phyloP scores from a whole-genome alignment of 2,888 invertebrate genomes.

The Volucella bombylans region DNA sequence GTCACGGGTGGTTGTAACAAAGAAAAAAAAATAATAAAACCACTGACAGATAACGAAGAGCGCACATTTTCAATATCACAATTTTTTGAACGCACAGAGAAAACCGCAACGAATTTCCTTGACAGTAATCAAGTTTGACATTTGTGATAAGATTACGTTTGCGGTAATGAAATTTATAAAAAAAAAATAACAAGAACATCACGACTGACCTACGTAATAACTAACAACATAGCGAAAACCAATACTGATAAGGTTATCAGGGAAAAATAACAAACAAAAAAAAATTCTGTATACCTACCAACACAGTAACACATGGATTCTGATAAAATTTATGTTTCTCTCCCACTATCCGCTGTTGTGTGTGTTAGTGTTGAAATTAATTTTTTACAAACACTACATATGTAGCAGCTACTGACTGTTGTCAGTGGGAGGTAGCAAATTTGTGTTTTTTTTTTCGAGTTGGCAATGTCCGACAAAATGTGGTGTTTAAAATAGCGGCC shows the following conservation, averaged over 20 bases:
- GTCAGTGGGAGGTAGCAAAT: conserved; percentile 10
- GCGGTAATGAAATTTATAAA: conserved; percentile 47
- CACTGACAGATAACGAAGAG: background rate
- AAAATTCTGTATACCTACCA: conserved; percentile 17
- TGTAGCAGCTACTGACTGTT: background rate
- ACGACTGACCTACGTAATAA: conserved; percentile 67
- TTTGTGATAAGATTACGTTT: conserved; percentile 51
- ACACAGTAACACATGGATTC: conserved; percentile 1
- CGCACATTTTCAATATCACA: background rate
- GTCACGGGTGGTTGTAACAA: conserved; percentile 32
- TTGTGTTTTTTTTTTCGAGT: background rate
- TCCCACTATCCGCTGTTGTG: background rate
- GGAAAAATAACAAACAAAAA: conserved; percentile 46
- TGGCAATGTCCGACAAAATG: conserved; percentile 37
- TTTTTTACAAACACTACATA: background rate
- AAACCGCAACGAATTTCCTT: conserved; percentile 7
- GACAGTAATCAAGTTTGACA: conserved; percentile 45
- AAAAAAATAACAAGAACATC: conserved; percentile 17
- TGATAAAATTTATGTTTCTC: conserved; percentile 30
- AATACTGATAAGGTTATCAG: conserved; percentile 65
- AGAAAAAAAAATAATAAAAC: background rate
- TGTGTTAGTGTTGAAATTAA: background rate
- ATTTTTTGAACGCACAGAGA: background rate
- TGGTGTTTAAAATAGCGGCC: conserved; percentile 41
- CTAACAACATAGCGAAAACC: conserved; percentile 51